Percentiles rank a stretch among this genome's conserved stretches.
These are phyloP conservation scores for Echinarachnius parma DNA, from an alignment of 53 echinoderm and acorn worm species.

Conservation along the genomic window DNA sequence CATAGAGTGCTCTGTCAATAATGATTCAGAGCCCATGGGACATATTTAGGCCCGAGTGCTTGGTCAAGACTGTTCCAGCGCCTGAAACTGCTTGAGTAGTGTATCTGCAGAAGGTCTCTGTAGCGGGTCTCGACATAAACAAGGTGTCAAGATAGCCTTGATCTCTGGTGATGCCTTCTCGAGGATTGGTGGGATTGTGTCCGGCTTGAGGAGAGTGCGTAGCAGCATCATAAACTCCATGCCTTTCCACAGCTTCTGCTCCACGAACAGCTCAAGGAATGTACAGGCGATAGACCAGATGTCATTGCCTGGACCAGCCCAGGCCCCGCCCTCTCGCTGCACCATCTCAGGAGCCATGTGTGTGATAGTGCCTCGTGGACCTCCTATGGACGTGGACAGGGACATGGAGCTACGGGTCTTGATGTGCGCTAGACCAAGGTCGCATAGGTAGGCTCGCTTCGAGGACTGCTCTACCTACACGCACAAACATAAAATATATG, in stretches of 20 bases:
- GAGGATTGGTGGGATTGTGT: constrained; percentile 12
- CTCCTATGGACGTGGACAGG: constrained; percentile 27
- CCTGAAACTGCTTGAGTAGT: constrained; percentile 15
- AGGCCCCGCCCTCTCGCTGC: background rate
- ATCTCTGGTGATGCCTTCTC: background rate
- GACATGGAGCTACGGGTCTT: constrained; percentile 42
- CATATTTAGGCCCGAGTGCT: too few relatives aligned
- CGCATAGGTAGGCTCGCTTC: constrained; percentile 29
- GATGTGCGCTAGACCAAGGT: constrained; percentile 41
- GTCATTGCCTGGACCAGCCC: constrained; percentile 35
- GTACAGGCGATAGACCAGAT: constrained; percentile 44
- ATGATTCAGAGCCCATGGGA: too few relatives aligned
- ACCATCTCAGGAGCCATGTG: constrained; percentile 37
- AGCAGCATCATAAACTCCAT: constrained; percentile 8
- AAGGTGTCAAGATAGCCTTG: constrained; percentile 7
- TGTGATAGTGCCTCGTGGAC: constrained; percentile 34
- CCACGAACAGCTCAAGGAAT: constrained; percentile 36
- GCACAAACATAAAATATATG: background rate
- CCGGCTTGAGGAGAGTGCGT: background rate
- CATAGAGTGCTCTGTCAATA: too few relatives aligned
- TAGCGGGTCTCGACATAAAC: constrained; percentile 5
- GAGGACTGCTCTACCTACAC: constrained; percentile 15
- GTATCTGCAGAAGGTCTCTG: constrained; percentile 12
- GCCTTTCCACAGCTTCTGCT: constrained; percentile 22
- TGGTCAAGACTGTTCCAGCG: constrained; percentile 6